Evolutionary conservation across 1,140 invertebrate genomes (phyloP).

Genomic region (Drosophila funebris): DNA sequence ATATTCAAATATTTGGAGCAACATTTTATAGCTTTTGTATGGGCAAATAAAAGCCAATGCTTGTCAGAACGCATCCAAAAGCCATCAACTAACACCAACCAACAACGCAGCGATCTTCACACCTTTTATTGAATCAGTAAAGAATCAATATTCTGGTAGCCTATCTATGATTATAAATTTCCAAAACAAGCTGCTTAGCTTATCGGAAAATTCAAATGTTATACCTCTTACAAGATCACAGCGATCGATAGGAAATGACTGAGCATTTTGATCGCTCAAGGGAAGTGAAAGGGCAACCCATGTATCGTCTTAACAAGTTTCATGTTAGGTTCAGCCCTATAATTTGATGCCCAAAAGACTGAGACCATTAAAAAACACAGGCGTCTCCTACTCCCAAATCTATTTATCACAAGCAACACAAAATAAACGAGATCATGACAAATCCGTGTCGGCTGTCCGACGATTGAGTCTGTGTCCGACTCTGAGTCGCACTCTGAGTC

Average conservation of each 20-base stretch:
- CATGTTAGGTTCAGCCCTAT: slow-evolving; percentile 32
- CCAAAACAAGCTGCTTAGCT: slow-evolving; percentile 37
- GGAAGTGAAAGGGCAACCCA: background rate
- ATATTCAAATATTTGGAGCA: background rate
- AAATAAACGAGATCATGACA: slow-evolving; percentile 72
- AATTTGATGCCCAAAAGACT: slow-evolving; percentile 51
- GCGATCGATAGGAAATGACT: slow-evolving; percentile 62
- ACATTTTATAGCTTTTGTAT: slow-evolving; percentile 20
- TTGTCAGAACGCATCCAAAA: slow-evolving; percentile 2
- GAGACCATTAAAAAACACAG: slow-evolving; percentile 59
- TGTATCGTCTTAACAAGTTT: slow-evolving; percentile 62
- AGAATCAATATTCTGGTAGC: slow-evolving; percentile 22
- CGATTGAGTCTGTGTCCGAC: background rate
- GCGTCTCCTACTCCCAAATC: slow-evolving; percentile 30
- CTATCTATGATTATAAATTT: slow-evolving; percentile 31
- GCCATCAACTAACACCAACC: background rate
- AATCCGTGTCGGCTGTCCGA: slow-evolving; percentile 64
- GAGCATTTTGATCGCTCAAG: slow-evolving; percentile 26
- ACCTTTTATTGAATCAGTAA: slow-evolving; percentile 11
- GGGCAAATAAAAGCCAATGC: slow-evolving; percentile 34
- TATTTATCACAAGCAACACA: slow-evolving; percentile 61
- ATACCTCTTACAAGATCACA: slow-evolving; percentile 46
- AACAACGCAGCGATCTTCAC: slow-evolving; percentile 28
- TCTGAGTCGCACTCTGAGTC: background rate
- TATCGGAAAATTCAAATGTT: slow-evolving; percentile 32